Evolutionary conservation across 1,140 invertebrate species (phyloP), one percentile per base, ranked within the genome.

Genomic region (Hestina assimilis): DNA sequence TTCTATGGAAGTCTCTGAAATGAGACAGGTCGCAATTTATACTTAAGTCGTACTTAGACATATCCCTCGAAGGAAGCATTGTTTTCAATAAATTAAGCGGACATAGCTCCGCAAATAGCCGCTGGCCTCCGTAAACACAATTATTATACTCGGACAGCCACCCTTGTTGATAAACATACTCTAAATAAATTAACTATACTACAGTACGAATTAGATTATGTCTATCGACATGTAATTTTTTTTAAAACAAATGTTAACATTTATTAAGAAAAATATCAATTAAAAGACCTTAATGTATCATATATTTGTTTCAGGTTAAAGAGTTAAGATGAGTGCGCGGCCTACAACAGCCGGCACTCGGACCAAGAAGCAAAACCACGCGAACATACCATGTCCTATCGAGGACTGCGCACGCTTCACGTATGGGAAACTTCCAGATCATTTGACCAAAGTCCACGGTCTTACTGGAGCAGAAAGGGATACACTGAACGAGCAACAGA

Each of bases 331-430:
- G 85, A 72, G 75, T 28, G 50, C 75, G 21, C 75, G 74, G 41
- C 69, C 79, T 7, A 24, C 68, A 12, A 46, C 69, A 17, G 63
- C 78, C 35, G 66, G 72, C n/a, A 59, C 76, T 7, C 75, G 81
- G 31, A 77, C 89, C 0, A 89, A 89, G 58, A 89, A 89, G 59
- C 89, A 89, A 61, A 89, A 89, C 61, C 89, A 89, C 52, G 89
- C 89, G 0, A 89, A 89, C 59, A 89, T 89, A 21, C 89, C 87
- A 4, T 89, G 89, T 50, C 89, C 89, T 4, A 89, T 89, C 11
- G 89, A 89, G 65, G 87, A 89, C 53, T 89, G 89, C 54, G 89
- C 87, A 12, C 67, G 88, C 59, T 89, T 89, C 50, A 89, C 89
- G 4, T 89, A 89, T 40, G 89, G 89, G 19, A 89, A 89, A 60